Evolutionary conservation across 2,888 invertebrate genomes (phyloP), one percentile per base, ranked within the genome.

Genomic region (Capitulum mitella): DNA sequence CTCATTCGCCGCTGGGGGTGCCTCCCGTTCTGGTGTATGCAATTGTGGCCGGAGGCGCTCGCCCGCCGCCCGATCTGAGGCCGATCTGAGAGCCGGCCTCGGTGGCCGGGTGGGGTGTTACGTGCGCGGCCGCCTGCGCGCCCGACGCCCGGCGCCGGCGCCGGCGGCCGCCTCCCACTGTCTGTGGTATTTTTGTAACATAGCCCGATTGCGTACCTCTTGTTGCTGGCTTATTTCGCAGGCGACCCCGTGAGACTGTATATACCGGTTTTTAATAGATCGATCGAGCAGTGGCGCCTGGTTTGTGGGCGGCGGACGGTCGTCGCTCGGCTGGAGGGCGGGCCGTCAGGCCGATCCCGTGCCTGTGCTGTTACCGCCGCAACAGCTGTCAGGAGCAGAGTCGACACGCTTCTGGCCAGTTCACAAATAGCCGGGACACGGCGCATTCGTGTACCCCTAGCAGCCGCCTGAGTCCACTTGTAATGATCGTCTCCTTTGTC

Each of bases 131-230:
- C n/a, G n/a, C n/a, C n/a, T n/a, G n/a, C n/a, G n/a, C n/a, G n/a
- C n/a, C n/a, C n/a, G n/a, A n/a, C 22, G 51, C 51, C 51, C 22
- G 22, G 29, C 10, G 58, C 58, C 12, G 58, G 22, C 29, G 58
- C 22, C 34, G 64, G 34, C 34, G 37, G 12, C 37, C 26, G 26
- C 40, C 8, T n/a, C 58, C 10, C 29, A 10, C 26, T 70, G 40
- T 70, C 70, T 70, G 70, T 70, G 70, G 70, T 70, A 70, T 70
- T 70, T 70, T 70, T 70, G 70, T 70, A 70, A 70, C 22, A 70
- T 70, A 70, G 70, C 26, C n/a, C 70, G 70, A 22, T 34, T 22
- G 70, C 26, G 14, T 16, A 40, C 37, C 37, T 40, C 70, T 22
- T 40, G 70, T 40, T 70, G 70, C 40, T 34, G 70, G n/a, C 40